Conservation (phyloP, 2,113 vertebrate genomes). For the Piliocolobus tephrosceles region DNA sequence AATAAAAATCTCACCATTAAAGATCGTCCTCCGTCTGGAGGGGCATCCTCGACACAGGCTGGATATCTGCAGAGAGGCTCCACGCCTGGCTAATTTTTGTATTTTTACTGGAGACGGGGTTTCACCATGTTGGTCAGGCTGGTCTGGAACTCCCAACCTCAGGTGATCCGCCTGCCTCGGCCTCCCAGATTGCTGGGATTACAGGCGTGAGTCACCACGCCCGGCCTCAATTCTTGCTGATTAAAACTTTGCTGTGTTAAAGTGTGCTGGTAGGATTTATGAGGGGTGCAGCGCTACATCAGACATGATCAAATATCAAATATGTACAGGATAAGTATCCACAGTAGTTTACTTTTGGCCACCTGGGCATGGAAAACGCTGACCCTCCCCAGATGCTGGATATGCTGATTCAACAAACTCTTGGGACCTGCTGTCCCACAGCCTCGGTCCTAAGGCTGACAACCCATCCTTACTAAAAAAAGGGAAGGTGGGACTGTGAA, state of each 20-base stretch:
- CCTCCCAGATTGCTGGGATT: no score
- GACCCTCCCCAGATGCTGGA: not conserved
- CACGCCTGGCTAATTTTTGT: no score
- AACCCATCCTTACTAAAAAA: not conserved
- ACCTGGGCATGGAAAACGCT: not conserved
- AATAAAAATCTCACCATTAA: not conserved
- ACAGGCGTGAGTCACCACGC: no score
- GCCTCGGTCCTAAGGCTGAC: not conserved
- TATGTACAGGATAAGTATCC: not conserved
- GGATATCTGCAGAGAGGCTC: not conserved
- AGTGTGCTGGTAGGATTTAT: not conserved
- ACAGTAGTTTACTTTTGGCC: not conserved
- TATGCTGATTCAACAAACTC: not conserved
- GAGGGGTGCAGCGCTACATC: not conserved
- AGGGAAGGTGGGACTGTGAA: not conserved
- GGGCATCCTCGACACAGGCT: not conserved
- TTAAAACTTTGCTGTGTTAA: not conserved
- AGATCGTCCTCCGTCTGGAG: not conserved
- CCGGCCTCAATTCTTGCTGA: not conserved
- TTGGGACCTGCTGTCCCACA: not conserved
- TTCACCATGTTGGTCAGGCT: no score
- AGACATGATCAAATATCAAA: not conserved
- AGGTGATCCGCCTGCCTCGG: no score
- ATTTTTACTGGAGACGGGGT: no score
- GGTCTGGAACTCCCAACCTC: no score